Base-by-base conservation (phyloP, 2,888 invertebrate genomes). In the Ferdinandea cuprea region DNA sequence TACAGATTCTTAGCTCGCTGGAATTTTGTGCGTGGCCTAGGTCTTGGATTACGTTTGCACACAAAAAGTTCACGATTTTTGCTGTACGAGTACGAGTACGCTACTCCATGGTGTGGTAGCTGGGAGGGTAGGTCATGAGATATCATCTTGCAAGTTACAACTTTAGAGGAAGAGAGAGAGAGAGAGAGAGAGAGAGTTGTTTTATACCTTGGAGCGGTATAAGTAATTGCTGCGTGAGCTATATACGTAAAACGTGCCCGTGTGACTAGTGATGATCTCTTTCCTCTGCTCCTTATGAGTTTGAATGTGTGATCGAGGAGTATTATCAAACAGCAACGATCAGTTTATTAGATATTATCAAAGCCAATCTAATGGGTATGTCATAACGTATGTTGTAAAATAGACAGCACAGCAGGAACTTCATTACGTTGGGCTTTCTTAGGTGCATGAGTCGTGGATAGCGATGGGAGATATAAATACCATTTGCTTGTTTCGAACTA, bases 141-240 rank as follows among this genome's bases (percentile, higher is more conserved):
- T 83, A 83, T 78, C 71, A 78, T 83, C 83, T 83, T 73, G 56
- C 66, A 72, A 50, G 63, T 76, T 11, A n/a, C n/a, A n/a, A n/a
- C n/a, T n/a, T n/a, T n/a, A n/a, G n/a, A n/a, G n/a, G n/a, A n/a
- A n/a, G 42, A 1, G 28, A 35, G 28, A 13, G 40, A 32, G 46
- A 17, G 25, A 25, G 5, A 25, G 25, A 25, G 25, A 2, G 25
- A 5, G 19, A 37, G 54, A 32, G 59, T 50, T 48, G 30, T 48
- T 71, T 30, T 65, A 17, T 61, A 48, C 35, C 44, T 48, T 25
- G 52, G 1, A 72, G 56, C 78, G 44, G 66, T 35, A 78, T 83
- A 83, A 83, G 72, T 83, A 78, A 83, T 83, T 73, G 78, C 83
- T 83, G 83, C 83, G 83, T 83, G 78, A 78, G 72, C 72, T 78